Evolutionary conservation across 2,888 invertebrate species (phyloP).

Genomic region (Koerneria pararmatus): DNA sequence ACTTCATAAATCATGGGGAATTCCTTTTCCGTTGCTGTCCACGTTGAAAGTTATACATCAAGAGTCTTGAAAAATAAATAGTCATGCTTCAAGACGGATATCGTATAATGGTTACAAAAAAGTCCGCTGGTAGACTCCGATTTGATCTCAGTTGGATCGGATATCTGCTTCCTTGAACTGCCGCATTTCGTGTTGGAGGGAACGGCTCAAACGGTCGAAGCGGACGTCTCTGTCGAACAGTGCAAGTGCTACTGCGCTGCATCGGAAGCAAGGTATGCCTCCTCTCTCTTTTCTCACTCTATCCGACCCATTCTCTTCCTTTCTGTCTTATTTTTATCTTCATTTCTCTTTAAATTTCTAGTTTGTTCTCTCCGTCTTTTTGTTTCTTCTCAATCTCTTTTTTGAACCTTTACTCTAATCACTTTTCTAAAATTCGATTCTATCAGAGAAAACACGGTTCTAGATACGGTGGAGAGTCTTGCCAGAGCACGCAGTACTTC

Average conservation of each 20-base stretch:
- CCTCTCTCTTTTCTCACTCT: too few relatives aligned
- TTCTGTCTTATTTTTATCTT: too few relatives aligned
- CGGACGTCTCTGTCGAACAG: conserved; percentile 39
- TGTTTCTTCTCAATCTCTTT: neutral
- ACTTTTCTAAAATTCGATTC: neutral
- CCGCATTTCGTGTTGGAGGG: conserved; percentile 56
- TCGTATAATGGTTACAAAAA: too few relatives aligned
- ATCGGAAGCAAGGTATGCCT: conserved; percentile 29
- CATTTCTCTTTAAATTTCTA: neutral
- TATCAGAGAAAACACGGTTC: neutral
- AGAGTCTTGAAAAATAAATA: neutral
- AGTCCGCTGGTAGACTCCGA: too few relatives aligned
- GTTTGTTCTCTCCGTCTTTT: neutral
- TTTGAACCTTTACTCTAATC: neutral
- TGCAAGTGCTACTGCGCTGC: conserved; percentile 44
- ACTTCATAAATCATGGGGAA: neutral
- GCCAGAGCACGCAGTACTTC: conserved; percentile 55
- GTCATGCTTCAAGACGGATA: neutral
- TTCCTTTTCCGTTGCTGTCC: neutral
- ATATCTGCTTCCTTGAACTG: conserved; percentile 52
- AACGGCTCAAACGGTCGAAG: conserved; percentile 52
- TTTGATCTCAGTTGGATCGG: conserved; percentile 36
- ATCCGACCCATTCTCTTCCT: too few relatives aligned
- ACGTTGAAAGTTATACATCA: neutral
- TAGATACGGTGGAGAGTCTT: conserved; percentile 51